Percentiles rank a stretch among this genome's conserved stretches.
Conservation (phyloP, 2,113 vertebrate species). For the Addax nasomaculatus region DNA sequence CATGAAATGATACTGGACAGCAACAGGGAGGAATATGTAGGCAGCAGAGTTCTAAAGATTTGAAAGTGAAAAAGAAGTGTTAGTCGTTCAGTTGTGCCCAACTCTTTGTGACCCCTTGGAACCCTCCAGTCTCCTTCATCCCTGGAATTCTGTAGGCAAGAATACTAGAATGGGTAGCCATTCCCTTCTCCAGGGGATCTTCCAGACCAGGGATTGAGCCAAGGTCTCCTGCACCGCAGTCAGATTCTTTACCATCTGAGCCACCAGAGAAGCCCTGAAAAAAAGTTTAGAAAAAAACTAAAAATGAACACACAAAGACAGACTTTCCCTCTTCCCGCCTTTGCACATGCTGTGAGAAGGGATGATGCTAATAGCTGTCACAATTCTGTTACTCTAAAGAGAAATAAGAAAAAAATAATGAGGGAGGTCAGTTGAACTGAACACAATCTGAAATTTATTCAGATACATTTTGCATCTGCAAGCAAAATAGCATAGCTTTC, state of each 20-base stretch:
- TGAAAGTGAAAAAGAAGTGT: background rate
- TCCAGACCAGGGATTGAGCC: background rate
- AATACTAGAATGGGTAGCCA: background rate
- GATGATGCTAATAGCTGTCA: background rate
- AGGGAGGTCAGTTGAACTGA: background rate
- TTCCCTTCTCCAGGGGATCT: background rate
- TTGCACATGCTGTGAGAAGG: background rate
- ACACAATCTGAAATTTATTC: background rate
- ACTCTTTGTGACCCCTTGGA: background rate
- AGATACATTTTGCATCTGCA: background rate
- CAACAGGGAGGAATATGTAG: background rate
- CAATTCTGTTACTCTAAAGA: background rate
- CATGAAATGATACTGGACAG: background rate
- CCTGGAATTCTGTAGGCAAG: background rate
- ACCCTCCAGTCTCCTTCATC: background rate
- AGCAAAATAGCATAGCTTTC: background rate
- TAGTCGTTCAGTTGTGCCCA: background rate
- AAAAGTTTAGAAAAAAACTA: background rate
- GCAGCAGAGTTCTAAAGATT: background rate
- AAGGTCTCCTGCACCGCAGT: background rate
- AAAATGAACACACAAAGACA: background rate
- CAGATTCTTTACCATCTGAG: background rate
- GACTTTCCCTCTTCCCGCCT: background rate
- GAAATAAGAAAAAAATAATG: background rate
- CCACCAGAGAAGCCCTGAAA: background rate